Percentiles rank a stretch among this genome's conserved stretches.
Conservation (phyloP, 1,140 invertebrate genomes). For the Brachystomella parvula region DNA sequence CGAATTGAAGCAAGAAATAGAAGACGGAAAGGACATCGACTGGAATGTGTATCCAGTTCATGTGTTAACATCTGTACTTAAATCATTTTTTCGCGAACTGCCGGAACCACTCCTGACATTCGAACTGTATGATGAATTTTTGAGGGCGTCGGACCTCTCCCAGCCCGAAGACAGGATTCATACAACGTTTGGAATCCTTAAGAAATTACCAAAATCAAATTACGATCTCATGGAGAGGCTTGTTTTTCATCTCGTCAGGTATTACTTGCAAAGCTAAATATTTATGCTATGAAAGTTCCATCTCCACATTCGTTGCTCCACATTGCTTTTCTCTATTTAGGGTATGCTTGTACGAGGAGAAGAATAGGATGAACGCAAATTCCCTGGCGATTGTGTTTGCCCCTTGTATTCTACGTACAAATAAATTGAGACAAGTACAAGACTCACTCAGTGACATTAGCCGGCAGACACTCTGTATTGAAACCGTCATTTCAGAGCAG, state of each 20-base stretch:
- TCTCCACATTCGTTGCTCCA: background rate
- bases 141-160: conserved; percentile 72
- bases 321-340: conserved; percentile 41
- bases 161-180: conserved; percentile 72
- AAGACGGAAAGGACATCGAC: conserved; percentile 59
- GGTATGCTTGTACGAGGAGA: conserved; percentile 74
- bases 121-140: conserved; percentile 88
- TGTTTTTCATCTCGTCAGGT: conserved; percentile 83
- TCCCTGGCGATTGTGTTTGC: conserved; percentile 91
- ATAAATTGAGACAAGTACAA: conserved; percentile 64
- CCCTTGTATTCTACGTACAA: conserved; percentile 81
- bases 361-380: conserved; percentile 85
- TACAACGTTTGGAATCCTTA: conserved; percentile 75
- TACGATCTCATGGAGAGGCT: conserved; percentile 85
- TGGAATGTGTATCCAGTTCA: conserved; percentile 70
- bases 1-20: conserved; percentile 63
- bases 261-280: conserved; percentile 18
- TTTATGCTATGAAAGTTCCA: background rate
- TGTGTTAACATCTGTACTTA: conserved; percentile 82
- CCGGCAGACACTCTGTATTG: conserved; percentile 72
- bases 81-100: conserved; percentile 75
- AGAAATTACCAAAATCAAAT: conserved; percentile 80
- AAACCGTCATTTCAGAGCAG: conserved; percentile 64
- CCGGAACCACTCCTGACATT: conserved; percentile 86
- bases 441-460: conserved; percentile 53